Base-by-base conservation (phyloP, 37 sponge, comb jelly and placozoan species). In the Oscarella lobularis region DNA sequence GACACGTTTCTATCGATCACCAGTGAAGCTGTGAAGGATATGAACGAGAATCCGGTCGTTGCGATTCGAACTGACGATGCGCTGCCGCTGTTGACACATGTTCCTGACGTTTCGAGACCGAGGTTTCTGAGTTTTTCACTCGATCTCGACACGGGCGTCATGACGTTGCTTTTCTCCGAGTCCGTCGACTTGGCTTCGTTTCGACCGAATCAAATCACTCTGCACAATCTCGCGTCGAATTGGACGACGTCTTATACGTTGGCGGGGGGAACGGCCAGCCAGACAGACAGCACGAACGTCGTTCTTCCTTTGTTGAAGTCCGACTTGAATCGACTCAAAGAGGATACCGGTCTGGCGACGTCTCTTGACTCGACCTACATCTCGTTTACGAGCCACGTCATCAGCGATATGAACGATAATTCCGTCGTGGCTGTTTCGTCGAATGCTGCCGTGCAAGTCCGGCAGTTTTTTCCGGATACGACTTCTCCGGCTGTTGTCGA, bases 311-410 rank as follows among this genome's bases (percentile, higher is more conserved):
- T 91, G 29, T 31, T 55, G 4, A 30, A 77, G 0, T 33, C 41
- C 36, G 92, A 91, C 73, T 77, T 87, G 31, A 87, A 91, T 78
- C 84, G 82, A 60, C 38, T 91, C 40, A 91, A 91, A 65, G 54
- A 83, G 30, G 66, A 74, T 67, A 76, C 69, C 3, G 40, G 31
- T 0, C 40, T 91, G 0, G 92, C 81, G 0, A 87, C 85, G 2
- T 65, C 34, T 20, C 20, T 3, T 0, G 85, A 78, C 35, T 84
- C 40, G 35, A 85, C 81, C 3, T 77, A 77, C 66, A 40, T 87
- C 29, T 82, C 76, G 34, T 55, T 87, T 41, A 76, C 48, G 31
- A 72, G 79, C 31, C 60, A 3, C 2, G 66, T 83, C 1, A 84
- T 93, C n/a, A 82, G 85, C 72, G 77, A 81, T 6, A 39, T 73